Conservation (phyloP, 1,140 invertebrate species). For the Charaxes varanes region DNA sequence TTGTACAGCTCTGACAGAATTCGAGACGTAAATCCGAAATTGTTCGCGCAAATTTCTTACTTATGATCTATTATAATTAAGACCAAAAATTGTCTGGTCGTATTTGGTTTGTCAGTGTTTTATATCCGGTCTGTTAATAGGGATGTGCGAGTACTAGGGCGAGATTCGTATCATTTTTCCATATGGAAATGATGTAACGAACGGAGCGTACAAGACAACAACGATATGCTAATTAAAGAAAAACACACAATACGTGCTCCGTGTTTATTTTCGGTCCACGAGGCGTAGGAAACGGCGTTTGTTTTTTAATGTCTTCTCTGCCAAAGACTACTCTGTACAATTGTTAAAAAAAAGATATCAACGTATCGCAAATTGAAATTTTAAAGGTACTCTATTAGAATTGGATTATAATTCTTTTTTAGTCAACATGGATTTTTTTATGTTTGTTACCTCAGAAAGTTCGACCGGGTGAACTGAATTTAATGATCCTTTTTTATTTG, state of each 20-base stretch:
- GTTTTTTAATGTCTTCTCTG: conserved; percentile 44
- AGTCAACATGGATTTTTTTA: too few species aligned
- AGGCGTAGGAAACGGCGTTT: conserved; percentile 37
- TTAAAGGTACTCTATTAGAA: too few species aligned
- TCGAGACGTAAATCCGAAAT: conserved; percentile 6
- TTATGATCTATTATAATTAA: conserved; percentile 1
- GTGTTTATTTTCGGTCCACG: conserved; percentile 57
- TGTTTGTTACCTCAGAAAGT: too few species aligned
- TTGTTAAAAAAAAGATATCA: conserved; percentile 1
- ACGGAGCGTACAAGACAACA: conserved; percentile 65
- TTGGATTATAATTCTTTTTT: too few species aligned
- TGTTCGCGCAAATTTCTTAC: conserved; percentile 6
- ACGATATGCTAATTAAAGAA: conserved; percentile 71
- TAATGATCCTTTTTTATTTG: too few species aligned
- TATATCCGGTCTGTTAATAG: conserved; percentile 7
- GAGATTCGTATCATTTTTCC: conserved; percentile 67
- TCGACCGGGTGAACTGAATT: too few species aligned
- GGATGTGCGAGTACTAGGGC: conserved; percentile 30
- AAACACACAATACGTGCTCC: conserved; percentile 51
- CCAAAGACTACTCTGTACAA: conserved; percentile 10
- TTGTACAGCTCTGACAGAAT: conserved; percentile 26
- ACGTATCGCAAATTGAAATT: too few species aligned
- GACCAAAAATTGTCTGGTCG: conserved; percentile 7
- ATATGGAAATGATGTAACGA: conserved; percentile 69
- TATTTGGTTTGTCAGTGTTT: conserved; percentile 8